Base-by-base conservation (phyloP, 1,140 invertebrate genomes). In the Harpegnathos saltator region DNA sequence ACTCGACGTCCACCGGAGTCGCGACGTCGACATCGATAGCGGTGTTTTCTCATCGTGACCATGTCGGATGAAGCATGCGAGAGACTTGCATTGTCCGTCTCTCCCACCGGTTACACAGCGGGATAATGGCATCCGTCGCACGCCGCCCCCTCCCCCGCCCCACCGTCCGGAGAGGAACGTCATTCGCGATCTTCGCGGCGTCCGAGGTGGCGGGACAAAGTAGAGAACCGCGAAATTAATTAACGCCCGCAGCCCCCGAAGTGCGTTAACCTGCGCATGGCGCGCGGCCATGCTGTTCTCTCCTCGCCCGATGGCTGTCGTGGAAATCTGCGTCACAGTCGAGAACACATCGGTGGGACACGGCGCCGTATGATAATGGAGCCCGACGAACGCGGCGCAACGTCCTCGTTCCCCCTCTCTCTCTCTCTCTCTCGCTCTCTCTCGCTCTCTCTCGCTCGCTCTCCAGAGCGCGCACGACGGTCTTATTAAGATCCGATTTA, bases 401-500 rank as follows among this genome's bases (percentile, higher is more conserved):
- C 15, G 59, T 63, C 50, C 71, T 58, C 29, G 14, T 52, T 75
- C 56, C 54, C 9, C 7, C 38, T 44, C 38, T 44, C 38, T 44
- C 38, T 44, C 38, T 44, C 38, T 44, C 38, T 44, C 38, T 44
- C 38, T 44, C 38, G 4, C 38, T 44, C 38, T 44, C 38, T 44
- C 59, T 58, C 29, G 14, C 52, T 75, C 56, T 63, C 11, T 9
- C 38, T 44, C 38, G 0, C 7, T 44, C 7, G 4, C 38, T 44
- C 38, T 44, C 7, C 11, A 3, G 3, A 3, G 38, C 38, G 38
- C 38, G 38, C 38, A 9, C 71, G 7, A 5, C 26, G 52, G 59
- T 82, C 52, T 62, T 82, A 82, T 82, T 82, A 82, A 82, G 75
- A 82, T 82, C 72, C 71, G 80, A 82, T 82, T 74, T 82, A 50